These are phyloP conservation scores for Tridacna gigas DNA, from an alignment of 2,888 invertebrate species.

Conservation along the genomic window DNA sequence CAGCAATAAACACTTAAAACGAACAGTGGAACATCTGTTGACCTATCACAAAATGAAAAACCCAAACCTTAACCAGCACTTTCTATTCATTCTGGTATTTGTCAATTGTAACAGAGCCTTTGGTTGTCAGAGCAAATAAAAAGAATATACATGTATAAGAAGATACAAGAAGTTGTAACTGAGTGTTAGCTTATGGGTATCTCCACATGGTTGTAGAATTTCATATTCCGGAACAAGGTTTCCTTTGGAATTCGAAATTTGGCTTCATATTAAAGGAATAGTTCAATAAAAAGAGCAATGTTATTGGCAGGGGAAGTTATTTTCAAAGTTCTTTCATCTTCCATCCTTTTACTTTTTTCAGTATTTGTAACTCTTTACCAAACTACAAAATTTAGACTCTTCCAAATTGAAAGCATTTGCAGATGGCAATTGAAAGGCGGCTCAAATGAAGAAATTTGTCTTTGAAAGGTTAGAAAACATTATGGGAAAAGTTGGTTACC, in stretches of 20 bases:
- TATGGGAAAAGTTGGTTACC: too few species aligned
- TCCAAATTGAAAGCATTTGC: too few species aligned
- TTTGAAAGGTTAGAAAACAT: too few species aligned
- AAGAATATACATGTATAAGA: too few species aligned
- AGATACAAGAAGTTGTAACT: background rate
- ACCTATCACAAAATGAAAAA: background rate
- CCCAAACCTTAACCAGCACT: background rate
- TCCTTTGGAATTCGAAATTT: conserved; percentile 9
- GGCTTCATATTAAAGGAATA: conserved; percentile 17
- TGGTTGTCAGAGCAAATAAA: background rate
- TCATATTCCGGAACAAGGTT: background rate
- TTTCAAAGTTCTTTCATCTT: background rate
- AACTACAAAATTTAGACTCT: too few species aligned
- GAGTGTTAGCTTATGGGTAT: background rate
- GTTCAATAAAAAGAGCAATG: conserved; percentile 5
- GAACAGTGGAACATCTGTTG: too few species aligned
- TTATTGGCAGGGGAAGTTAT: background rate
- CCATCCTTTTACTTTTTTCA: background rate
- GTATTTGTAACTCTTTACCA: too few species aligned
- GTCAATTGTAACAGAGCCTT: background rate
- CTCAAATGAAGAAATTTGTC: too few species aligned
- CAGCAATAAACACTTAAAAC: too few species aligned
- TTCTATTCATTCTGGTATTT: background rate
- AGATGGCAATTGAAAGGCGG: too few species aligned
- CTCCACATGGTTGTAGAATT: conserved; percentile 15